Percentiles rank a stretch among this genome's conserved stretches.
phyloP scores from a whole-genome alignment of 2,113 vertebrate genomes.

The Eolophus roseicapilla region DNA sequence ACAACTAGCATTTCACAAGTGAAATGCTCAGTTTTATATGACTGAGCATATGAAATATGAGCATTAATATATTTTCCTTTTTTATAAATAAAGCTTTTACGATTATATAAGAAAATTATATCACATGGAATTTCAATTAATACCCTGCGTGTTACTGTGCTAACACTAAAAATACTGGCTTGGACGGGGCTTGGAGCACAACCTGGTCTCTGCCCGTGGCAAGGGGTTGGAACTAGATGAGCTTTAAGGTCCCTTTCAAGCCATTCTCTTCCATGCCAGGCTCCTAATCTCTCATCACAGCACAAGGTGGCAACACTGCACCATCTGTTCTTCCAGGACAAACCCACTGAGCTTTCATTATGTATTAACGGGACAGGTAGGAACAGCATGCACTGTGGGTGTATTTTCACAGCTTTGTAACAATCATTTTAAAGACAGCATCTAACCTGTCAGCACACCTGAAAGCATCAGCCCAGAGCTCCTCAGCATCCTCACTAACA shows the following conservation, averaged over 20 bases:
- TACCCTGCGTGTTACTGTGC: neutral
- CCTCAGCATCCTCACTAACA: neutral
- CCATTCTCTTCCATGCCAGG: neutral
- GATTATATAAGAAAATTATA: neutral
- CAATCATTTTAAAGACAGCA: neutral
- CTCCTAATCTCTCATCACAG: neutral
- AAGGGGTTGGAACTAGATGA: neutral
- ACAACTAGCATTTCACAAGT: neutral
- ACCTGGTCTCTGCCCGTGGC: neutral
- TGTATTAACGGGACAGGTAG: neutral
- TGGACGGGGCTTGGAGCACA: neutral
- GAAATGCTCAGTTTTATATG: neutral
- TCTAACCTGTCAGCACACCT: neutral
- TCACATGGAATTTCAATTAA: neutral
- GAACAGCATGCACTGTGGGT: neutral
- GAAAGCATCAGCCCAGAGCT: neutral
- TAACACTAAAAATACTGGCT: neutral
- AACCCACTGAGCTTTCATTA: neutral
- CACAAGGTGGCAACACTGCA: constrained; percentile 64
- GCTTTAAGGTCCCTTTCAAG: neutral
- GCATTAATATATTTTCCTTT: neutral
- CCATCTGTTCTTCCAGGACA: neutral
- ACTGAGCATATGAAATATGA: neutral
- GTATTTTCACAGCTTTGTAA: neutral
- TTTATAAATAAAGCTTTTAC: neutral